A percentile compares a stretch with the other conserved stretches of the same genome.
Evolutionary conservation across 2,797 vertebrate species (phyloP).

Genomic region (Danionella dracula): DNA sequence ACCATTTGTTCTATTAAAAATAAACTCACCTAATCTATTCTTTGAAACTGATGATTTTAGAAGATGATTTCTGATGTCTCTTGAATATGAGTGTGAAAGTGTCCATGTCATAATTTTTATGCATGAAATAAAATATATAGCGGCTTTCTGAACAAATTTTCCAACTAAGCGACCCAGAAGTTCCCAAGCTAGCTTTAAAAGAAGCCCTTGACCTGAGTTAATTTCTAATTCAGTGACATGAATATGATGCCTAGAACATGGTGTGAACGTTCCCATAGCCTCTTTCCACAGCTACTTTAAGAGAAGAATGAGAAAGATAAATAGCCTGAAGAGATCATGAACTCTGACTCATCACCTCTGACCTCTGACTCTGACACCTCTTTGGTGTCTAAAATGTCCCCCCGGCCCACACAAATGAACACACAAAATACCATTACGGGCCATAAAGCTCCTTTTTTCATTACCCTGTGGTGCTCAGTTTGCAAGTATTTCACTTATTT

Average conservation of each 20-base stretch:
- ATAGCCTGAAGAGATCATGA: slow-evolving; percentile 14
- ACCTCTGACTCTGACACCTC: neutral
- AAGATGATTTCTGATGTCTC: no score
- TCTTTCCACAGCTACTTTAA: slow-evolving; percentile 6
- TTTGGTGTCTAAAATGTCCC: neutral
- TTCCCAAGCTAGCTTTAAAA: neutral
- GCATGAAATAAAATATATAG: no score
- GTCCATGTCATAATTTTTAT: no score
- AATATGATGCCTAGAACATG: neutral
- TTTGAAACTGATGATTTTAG: no score
- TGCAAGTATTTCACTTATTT: no score
- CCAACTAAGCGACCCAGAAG: neutral
- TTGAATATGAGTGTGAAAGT: no score
- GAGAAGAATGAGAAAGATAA: slow-evolving; percentile 18
- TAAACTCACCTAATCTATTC: no score
- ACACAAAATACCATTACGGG: neutral
- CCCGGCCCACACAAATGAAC: neutral
- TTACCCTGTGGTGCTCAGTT: no score
- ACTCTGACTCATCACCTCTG: slow-evolving; percentile 12
- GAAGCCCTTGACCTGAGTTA: neutral
- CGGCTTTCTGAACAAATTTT: neutral
- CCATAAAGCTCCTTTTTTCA: no score
- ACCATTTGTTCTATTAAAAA: no score
- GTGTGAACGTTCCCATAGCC: neutral
- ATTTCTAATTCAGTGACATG: neutral